Percentiles rank a stretch among this genome's conserved stretches.
These are phyloP conservation scores for Frankliniella intonsa DNA, from an alignment of 2,888 invertebrate species.

Conservation along the genomic window DNA sequence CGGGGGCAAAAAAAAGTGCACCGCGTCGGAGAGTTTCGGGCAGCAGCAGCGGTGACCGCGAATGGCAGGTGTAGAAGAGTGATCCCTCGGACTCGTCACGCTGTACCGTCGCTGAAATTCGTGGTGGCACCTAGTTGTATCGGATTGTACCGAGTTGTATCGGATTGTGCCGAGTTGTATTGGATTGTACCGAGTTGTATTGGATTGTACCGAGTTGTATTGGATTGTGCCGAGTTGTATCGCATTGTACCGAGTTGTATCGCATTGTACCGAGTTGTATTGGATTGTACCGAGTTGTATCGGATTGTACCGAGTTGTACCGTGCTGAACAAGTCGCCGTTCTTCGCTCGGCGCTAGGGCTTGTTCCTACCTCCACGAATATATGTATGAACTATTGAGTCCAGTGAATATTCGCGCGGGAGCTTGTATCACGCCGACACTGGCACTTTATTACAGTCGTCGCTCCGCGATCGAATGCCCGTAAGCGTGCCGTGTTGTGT, in stretches of 20 bases:
- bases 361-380: too few relatives aligned
- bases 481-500: too few relatives aligned
- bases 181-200: background rate
- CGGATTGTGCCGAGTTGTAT: background rate
- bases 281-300: background rate
- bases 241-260: background rate
- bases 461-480: too few relatives aligned
- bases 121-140: too few relatives aligned
- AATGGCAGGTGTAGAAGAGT: background rate
- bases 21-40: background rate
- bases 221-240: background rate
- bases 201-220: background rate
- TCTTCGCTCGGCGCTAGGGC: too few relatives aligned
- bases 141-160: background rate
- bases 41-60: background rate
- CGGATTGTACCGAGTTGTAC: background rate
- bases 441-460: too few relatives aligned
- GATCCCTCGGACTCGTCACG: too few relatives aligned
- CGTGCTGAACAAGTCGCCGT: background rate
- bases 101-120: too few relatives aligned
- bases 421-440: too few relatives aligned
- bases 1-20: background rate
- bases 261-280: background rate
- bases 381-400: too few relatives aligned
- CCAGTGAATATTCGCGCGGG: too few relatives aligned